A percentile compares a stretch with the other conserved stretches of the same genome.
phyloP scores from a whole-genome alignment of 2,888 invertebrate species.

The Cataglyphis rosenhaueri region DNA sequence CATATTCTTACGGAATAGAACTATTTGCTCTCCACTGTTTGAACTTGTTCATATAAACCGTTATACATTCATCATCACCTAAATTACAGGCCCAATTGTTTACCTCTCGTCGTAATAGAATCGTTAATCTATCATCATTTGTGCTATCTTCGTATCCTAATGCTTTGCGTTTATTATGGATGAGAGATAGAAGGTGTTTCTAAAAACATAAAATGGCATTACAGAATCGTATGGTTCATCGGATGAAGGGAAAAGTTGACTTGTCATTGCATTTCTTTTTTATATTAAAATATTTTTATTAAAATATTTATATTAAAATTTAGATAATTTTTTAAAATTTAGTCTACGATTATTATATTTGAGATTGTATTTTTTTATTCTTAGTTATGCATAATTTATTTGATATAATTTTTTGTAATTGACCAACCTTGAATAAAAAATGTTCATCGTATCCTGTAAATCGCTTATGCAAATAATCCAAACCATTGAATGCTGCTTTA shows the following conservation, averaged over 20 bases:
- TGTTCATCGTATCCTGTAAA: constrained; percentile 83
- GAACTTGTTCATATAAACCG: constrained; percentile 84
- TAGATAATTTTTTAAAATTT: neutral
- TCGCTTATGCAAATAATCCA: constrained; percentile 85
- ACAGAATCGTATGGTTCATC: neutral
- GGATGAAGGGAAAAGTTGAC: neutral
- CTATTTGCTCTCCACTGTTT: constrained; percentile 80
- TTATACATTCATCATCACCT: constrained; percentile 87
- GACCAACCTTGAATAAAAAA: constrained; percentile 80
- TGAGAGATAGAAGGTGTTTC: constrained; percentile 77
- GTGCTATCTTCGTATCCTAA: constrained; percentile 86
- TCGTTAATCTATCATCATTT: constrained; percentile 85
- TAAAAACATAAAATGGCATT: constrained; percentile 54
- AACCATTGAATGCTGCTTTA: constrained; percentile 88
- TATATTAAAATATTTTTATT: neutral
- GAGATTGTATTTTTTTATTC: neutral
- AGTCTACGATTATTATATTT: neutral
- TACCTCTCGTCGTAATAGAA: constrained; percentile 87
- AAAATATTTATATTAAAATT: neutral
- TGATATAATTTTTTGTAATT: neutral
- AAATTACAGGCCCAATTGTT: constrained; percentile 88
- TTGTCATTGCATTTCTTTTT: neutral
- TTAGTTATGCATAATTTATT: neutral
- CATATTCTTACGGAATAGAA: constrained; percentile 51
- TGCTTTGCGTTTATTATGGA: constrained; percentile 85